phyloP scores from a whole-genome alignment of 2,113 vertebrate species.

The Chrysemys picta region DNA sequence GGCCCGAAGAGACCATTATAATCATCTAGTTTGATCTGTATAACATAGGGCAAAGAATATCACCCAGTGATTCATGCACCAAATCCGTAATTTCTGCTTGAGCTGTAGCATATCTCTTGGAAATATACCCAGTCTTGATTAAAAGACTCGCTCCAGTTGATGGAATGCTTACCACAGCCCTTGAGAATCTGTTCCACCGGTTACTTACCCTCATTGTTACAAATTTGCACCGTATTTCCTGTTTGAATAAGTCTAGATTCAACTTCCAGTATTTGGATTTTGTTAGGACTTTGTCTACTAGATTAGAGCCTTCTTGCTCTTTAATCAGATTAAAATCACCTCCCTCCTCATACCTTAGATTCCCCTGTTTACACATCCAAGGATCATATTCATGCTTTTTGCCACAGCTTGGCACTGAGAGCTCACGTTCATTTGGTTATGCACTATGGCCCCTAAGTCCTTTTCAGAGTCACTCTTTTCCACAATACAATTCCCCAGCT shows the following conservation, averaged over 20 bases:
- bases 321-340: not conserved
- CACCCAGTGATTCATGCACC: not conserved
- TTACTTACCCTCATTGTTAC: not conserved
- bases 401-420: not conserved
- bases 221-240: not conserved
- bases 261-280: not conserved
- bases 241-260: fast-evolving
- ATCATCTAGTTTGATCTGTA: not conserved
- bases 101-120: not conserved
- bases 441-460: not conserved
- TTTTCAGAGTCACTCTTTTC: not conserved
- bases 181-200: not conserved
- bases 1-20: not conserved
- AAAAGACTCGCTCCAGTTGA: not conserved
- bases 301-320: not conserved
- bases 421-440: conserved; percentile 9
- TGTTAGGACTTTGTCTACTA: not conserved
- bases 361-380: not conserved
- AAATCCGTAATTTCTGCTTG: not conserved
- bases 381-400: not conserved
- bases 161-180: not conserved
- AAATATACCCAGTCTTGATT: fast-evolving
- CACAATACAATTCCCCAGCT: conserved; percentile 15
- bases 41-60: not conserved
- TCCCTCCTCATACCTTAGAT: not conserved